phyloP scores from a whole-genome alignment of 2,113 vertebrate species.

The Plestiodon gilberti region DNA sequence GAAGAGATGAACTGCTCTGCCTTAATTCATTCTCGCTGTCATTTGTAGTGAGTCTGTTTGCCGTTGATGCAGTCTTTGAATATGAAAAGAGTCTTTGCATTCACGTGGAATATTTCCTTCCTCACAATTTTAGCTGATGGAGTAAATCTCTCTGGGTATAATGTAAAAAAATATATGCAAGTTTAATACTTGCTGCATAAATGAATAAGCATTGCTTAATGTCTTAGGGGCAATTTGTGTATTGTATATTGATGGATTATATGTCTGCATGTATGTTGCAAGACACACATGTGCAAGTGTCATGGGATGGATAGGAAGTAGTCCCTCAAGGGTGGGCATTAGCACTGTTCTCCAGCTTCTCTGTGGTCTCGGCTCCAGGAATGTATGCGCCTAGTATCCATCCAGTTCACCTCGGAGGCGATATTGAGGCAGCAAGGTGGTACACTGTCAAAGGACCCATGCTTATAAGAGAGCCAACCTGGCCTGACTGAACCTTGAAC shows the following conservation, averaged over 20 bases:
- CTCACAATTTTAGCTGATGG: slow-evolving; percentile 12
- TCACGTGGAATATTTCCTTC: slow-evolving; percentile 32
- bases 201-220: slow-evolving; percentile 20
- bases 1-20: slow-evolving; percentile 33
- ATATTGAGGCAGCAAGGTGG: no score
- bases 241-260: not conserved
- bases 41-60: slow-evolving; percentile 48
- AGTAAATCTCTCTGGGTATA: slow-evolving; percentile 1
- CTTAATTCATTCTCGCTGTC: slow-evolving; percentile 55
- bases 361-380: not conserved
- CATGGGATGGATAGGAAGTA: not conserved
- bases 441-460: no score
- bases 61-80: slow-evolving; percentile 52
- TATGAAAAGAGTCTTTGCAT: slow-evolving; percentile 48
- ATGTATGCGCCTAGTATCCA: not conserved
- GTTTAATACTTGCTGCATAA: slow-evolving; percentile 14
- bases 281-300: not conserved
- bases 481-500: no score
- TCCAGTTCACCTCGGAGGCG: no score
- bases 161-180: not conserved
- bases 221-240: no score
- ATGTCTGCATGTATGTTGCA: no score
- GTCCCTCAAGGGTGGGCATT: not conserved
- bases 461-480: no score
- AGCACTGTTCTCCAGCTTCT: not conserved